These are phyloP conservation scores for Mythimna impura DNA, from an alignment of 2,888 invertebrate genomes.

Conservation along the genomic window DNA sequence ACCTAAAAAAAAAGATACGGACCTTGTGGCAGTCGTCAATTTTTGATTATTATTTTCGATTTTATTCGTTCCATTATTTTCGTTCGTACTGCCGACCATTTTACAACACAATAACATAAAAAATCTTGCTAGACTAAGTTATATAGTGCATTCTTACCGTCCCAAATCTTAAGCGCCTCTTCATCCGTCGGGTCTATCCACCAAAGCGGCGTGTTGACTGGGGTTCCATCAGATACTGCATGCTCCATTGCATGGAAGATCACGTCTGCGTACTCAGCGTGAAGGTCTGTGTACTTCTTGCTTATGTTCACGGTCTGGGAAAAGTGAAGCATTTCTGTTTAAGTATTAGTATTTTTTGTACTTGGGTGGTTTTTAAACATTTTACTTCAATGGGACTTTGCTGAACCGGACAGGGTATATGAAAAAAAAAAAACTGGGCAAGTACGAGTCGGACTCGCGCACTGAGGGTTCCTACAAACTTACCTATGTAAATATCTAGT, in stretches of 20 bases:
- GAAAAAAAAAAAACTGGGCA: not conserved
- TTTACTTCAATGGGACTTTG: not conserved
- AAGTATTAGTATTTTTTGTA: not conserved
- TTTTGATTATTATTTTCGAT: not conserved
- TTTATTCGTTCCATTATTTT: no score
- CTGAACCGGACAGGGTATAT: not conserved
- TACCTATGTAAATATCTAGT: no score
- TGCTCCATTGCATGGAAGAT: constrained; percentile 92
- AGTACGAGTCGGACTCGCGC: no score
- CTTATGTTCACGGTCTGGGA: constrained; percentile 91
- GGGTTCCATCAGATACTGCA: constrained; percentile 91
- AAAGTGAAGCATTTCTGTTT: not conserved
- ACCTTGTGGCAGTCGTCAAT: constrained; percentile 7
- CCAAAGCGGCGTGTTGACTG: constrained; percentile 96
- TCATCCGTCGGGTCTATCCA: constrained; percentile 94
- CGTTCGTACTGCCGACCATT: no score
- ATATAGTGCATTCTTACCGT: constrained; percentile 85
- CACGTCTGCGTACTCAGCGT: constrained; percentile 90
- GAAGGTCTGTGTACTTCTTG: constrained; percentile 92
- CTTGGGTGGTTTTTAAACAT: no score
- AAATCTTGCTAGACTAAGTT: not conserved
- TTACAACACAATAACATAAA: not conserved
- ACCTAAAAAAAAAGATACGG: no score
- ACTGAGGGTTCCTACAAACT: no score
- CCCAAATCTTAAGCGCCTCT: constrained; percentile 90